Evolutionary conservation across 2,113 vertebrate genomes (phyloP), one percentile per base, ranked within the genome.

Genomic region (Callospermophilus lateralis): DNA sequence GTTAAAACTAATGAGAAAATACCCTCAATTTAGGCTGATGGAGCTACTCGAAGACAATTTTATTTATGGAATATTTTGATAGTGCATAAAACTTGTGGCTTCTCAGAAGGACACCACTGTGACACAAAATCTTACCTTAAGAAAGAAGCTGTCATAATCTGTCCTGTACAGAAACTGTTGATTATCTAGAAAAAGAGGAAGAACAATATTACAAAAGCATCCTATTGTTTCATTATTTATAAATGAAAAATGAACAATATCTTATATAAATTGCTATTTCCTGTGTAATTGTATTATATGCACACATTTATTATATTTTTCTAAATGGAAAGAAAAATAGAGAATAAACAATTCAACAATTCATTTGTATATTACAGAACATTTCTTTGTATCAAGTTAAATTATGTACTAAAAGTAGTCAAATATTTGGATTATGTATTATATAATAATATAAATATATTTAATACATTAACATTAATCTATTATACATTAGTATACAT

Each of bases 101-200:
- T 15, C 26, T 95, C 37, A 74, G 20, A 90, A 88, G 20, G 88
- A 88, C 84, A 72, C 17, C 17, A 73, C 8, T 22, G 20, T 85
- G 74, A 86, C 3, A 88, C 1, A 3, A 16, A 45, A 26, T 74
- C 78, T 97, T 70, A 98, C 93, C 94, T 97, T 94, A 96, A 83
- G 81, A 84, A 92, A 92, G 92, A 94, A 88, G 77, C 6, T 96
- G 45, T 96, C 93, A 94, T 96, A 97, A 95, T 95, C 89, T 80
- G 48, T 73, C 24, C 30, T 83, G 19, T 83, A 88, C 19, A 74
- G 63, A 90, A 96, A 84, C 24, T 65, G 7, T 26, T 85, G 74
- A 70, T 45, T 88, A 30, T 51, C 89, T 97, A 74, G n/a, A 93
- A 81, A 45, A 61, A 22, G 53, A 90, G 61, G 61, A 84, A 93